Base-by-base conservation (phyloP, 2,113 vertebrate species). In the Tupaia tana region DNA sequence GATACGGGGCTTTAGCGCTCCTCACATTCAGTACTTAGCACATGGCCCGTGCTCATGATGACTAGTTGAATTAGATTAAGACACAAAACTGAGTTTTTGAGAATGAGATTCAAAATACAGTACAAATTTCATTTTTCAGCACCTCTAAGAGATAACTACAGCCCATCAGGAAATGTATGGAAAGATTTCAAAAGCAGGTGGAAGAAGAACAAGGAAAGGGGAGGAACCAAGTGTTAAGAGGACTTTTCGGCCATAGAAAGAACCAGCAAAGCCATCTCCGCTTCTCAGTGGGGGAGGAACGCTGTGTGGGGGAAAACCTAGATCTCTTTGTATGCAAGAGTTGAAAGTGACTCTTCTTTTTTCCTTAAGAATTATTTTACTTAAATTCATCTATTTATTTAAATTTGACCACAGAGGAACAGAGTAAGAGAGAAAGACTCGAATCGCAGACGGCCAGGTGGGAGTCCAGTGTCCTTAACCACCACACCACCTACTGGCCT, bases 1-100 rank as follows among this genome's bases (percentile, higher is more conserved):
- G 20, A 75, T 22, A 43, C 5, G 70, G 31, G 24, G 25, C 82
- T 83, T 52, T 54, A 29, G 15, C 90, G 43, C 15, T 13, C 43
- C 24, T 4, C 13, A 4, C 78, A 71, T 29, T n/a, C 20, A 80
- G 15, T 9, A n/a, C 0, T 52, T 86, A 20, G 43, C 52, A 78
- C 52, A 27, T 8, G 74, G 29, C 31, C 11, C 67, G 70, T 12
- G 8, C 5, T 7, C 27, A 27, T 29, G 82, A 69, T 58, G 19
- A n/a, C 20, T 66, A 64, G 63, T 31, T 82, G 43, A 82, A 86
- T 52, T 52, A 58, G n/a, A 10, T n/a, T 10, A 73, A 43, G 11
- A 87, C 64, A 77, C 19, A 82, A 93, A 43, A 75, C 18, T 81
- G 27, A 93, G 12, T 81, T 86, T 77, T 58, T 81, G 63, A 82